phyloP scores from a whole-genome alignment of 2,888 invertebrate genomes.

The Cabera pusaria region DNA sequence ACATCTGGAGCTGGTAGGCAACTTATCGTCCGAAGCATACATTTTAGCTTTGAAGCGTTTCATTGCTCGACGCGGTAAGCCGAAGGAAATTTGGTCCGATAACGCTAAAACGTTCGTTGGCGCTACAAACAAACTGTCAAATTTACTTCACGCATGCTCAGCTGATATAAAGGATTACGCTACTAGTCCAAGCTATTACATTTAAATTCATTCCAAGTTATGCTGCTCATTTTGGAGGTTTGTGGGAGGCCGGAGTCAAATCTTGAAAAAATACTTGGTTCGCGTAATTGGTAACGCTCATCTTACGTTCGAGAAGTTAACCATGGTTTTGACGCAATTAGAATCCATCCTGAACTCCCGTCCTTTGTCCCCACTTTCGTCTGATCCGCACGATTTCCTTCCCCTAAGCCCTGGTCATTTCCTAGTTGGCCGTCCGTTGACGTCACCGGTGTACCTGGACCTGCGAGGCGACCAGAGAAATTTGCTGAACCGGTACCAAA shows the following conservation, averaged over 20 bases:
- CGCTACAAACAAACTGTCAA: constrained; percentile 25
- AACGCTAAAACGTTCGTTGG: constrained; percentile 32
- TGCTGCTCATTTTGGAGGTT: constrained; percentile 19
- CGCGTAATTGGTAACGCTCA: constrained; percentile 1
- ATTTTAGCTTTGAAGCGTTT: constrained; percentile 30
- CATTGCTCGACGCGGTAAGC: constrained; percentile 30
- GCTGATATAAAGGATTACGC: constrained; percentile 3
- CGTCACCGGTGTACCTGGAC: constrained; percentile 10
- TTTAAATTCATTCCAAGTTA: constrained; percentile 22
- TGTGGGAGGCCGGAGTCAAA: constrained; percentile 15
- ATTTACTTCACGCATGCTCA: constrained; percentile 4
- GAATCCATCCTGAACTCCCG: constrained; percentile 36
- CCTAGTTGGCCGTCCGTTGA: constrained; percentile 29
- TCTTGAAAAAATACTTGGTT: constrained; percentile 5
- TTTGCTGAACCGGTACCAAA: constrained; percentile 12
- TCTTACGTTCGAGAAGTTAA: constrained; percentile 26
- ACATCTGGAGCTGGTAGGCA: constrained; percentile 30
- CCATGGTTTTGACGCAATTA: constrained; percentile 29
- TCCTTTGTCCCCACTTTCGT: constrained; percentile 28
- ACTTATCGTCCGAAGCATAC: constrained; percentile 28
- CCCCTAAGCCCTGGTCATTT: constrained; percentile 45
- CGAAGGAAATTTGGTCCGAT: constrained; percentile 26
- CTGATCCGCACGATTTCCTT: constrained; percentile 30
- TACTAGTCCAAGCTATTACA: constrained; percentile 16
- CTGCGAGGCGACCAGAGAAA: background rate